Percentiles rank a stretch among this genome's conserved stretches.
These are phyloP conservation scores for Tribolium castaneum DNA, from an alignment of 1,140 invertebrate species.

Conservation along the genomic window DNA sequence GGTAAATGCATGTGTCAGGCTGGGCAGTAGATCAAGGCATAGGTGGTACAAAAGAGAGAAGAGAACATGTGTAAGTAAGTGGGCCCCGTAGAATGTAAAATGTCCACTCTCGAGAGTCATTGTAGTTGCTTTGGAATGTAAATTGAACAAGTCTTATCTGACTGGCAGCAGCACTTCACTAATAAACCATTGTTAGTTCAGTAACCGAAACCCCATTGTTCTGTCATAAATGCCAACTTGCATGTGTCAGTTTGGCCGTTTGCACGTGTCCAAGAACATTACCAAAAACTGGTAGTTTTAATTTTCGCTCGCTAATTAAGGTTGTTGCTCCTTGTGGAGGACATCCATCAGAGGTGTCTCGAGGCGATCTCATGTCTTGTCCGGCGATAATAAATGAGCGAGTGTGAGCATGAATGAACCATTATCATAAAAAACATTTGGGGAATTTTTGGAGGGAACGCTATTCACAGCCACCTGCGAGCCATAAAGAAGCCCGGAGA, in stretches of 20 bases:
- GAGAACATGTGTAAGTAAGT: slow-evolving; percentile 49
- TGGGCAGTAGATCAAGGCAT: slow-evolving; percentile 45
- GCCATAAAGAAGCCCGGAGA: slow-evolving; percentile 9
- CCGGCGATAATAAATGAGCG: slow-evolving; percentile 28
- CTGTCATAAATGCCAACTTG: slow-evolving; percentile 54
- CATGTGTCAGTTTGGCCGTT: slow-evolving; percentile 19
- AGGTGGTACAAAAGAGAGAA: slow-evolving; percentile 30
- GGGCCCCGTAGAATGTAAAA: slow-evolving; percentile 56
- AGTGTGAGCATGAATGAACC: slow-evolving; percentile 11
- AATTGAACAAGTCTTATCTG: slow-evolving; percentile 62
- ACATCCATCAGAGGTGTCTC: slow-evolving; percentile 18
- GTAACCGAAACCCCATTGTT: slow-evolving; percentile 60
- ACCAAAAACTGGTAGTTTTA: background rate
- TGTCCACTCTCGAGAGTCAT: slow-evolving; percentile 58
- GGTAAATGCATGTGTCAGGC: slow-evolving; percentile 43
- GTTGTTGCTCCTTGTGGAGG: slow-evolving; percentile 1
- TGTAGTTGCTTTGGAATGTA: slow-evolving; percentile 60
- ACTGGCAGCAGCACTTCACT: slow-evolving; percentile 58
- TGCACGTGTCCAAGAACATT: slow-evolving; percentile 14
- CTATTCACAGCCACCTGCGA: slow-evolving; percentile 29
- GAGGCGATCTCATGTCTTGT: slow-evolving; percentile 18
- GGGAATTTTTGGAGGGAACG: slow-evolving; percentile 26
- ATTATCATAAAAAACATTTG: slow-evolving; percentile 32
- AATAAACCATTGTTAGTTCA: slow-evolving; percentile 61
- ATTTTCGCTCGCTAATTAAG: background rate